Evolutionary conservation across 35 echinoderm and acorn worm genomes (phyloP), one percentile per base, ranked within the genome.

Genomic region (Amphiura filiformis): DNA sequence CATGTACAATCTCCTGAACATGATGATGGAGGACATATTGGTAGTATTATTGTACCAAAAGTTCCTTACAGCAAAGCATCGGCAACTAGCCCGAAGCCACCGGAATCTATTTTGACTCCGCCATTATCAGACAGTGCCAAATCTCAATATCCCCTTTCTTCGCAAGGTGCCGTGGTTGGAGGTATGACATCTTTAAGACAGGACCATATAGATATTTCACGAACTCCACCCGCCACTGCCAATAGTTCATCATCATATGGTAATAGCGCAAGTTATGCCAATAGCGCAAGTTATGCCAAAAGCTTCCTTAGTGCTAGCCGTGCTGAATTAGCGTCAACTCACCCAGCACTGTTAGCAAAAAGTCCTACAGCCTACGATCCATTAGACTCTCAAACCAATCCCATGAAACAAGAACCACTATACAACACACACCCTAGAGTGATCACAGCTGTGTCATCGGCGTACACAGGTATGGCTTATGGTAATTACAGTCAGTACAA

Each of bases 381-480:
- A 14, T 70, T 84, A 26, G 75, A 84, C 30, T 85, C 81, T 23
- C 76, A 76, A 38, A 13, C 42, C 23, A 81, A 26, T 36, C 44
- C 78, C 38, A 75, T 86, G 47, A 90, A 90, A 89, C 81, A 84
- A 76, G 84, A 91, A 39, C 93, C 93, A 76, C 87, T 99, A 79
- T 90, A 94, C 80, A 99, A 90, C 32, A 82, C 80, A 70, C 84
- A 89, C 82, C 78, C 87, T 81, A 32, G 82, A 65, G 81, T 89
- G 11, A 85, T 85, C 14, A 85, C 83, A 12, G 83, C 95, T 75
- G 93, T 99, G 47, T 86, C 93, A 4, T 36, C 93, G 12, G 56
- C 93, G 13, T 94, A 94, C 78, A 56, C 88, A 31, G 85, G 88
- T 35, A 92, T 99, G 93, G 82, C 96, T 28, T 99, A 94, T 38